phyloP scores from a whole-genome alignment of 2,113 vertebrate genomes.

The Pseudorasbora parva region DNA sequence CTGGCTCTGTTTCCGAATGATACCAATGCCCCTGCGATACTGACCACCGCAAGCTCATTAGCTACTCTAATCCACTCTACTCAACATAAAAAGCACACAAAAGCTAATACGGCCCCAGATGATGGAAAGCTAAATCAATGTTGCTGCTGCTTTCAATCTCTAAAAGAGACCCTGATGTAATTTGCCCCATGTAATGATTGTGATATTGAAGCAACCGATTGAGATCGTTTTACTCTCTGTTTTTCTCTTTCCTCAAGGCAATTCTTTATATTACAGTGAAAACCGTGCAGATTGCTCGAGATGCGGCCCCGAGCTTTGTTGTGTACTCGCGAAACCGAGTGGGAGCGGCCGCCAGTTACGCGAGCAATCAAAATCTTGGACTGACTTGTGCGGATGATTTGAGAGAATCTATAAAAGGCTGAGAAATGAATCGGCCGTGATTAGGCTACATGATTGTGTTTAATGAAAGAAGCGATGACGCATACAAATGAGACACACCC shows the following conservation, averaged over 20 bases:
- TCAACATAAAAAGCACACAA: slow-evolving; percentile 43
- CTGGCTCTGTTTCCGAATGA: slow-evolving; percentile 24
- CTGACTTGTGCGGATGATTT: slow-evolving; percentile 66
- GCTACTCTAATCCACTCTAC: slow-evolving; percentile 33
- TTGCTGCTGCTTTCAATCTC: slow-evolving; percentile 59
- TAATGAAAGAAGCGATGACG: slow-evolving; percentile 70
- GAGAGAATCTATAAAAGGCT: slow-evolving; percentile 70
- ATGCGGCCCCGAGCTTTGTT: slow-evolving; percentile 43
- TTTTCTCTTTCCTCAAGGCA: slow-evolving; percentile 55
- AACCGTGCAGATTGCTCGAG: slow-evolving; percentile 41
- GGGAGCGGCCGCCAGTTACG: slow-evolving; percentile 66
- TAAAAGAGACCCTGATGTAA: slow-evolving; percentile 61
- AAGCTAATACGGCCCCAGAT: slow-evolving; percentile 56
- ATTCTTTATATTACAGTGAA: slow-evolving; percentile 57
- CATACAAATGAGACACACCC: slow-evolving; percentile 71
- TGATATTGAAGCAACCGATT: slow-evolving; percentile 58
- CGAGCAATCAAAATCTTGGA: slow-evolving; percentile 73
- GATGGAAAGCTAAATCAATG: slow-evolving; percentile 59
- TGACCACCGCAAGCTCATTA: slow-evolving; percentile 46
- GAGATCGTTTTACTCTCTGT: slow-evolving; percentile 55
- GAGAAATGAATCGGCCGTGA: slow-evolving; percentile 76
- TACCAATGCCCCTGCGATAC: slow-evolving; percentile 38
- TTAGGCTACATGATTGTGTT: slow-evolving; percentile 77
- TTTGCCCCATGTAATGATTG: slow-evolving; percentile 59
- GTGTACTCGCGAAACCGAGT: slow-evolving; percentile 51